phyloP scores from a whole-genome alignment of 2,113 vertebrate genomes.

The Sitta europaea region DNA sequence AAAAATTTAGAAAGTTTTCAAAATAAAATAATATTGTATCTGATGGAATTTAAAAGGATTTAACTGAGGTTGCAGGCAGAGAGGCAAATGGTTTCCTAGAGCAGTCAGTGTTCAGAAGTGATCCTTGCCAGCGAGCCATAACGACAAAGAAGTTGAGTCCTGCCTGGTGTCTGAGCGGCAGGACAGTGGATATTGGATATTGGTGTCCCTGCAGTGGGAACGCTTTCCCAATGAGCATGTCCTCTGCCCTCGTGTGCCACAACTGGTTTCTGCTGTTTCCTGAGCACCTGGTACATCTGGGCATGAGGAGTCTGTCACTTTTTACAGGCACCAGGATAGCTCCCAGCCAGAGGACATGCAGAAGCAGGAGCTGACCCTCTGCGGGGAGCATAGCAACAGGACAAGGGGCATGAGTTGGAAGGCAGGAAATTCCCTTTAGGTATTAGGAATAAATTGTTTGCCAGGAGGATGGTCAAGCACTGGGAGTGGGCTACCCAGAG shows the following conservation, averaged over 20 bases:
- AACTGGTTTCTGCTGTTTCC: neutral
- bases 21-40: neutral
- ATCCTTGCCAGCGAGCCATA: neutral
- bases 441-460: neutral
- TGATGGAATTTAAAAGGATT: neutral
- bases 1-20: neutral
- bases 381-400: neutral
- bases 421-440: neutral
- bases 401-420: neutral
- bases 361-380: neutral
- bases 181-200: neutral
- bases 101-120: fast-evolving
- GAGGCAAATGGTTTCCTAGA: neutral
- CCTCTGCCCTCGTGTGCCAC: fast-evolving
- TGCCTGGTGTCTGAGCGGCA: neutral
- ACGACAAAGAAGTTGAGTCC: neutral
- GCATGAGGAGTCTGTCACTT: neutral
- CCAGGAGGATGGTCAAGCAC: neutral
- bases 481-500: fast-evolving
- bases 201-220: neutral
- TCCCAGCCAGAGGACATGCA: fast-evolving
- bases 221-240: fast-evolving
- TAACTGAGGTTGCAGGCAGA: neutral
- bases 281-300: neutral
- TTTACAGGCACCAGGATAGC: neutral